These are phyloP conservation scores for Pangasius djambal DNA, from an alignment of 2,797 vertebrate species.

Conservation along the genomic window DNA sequence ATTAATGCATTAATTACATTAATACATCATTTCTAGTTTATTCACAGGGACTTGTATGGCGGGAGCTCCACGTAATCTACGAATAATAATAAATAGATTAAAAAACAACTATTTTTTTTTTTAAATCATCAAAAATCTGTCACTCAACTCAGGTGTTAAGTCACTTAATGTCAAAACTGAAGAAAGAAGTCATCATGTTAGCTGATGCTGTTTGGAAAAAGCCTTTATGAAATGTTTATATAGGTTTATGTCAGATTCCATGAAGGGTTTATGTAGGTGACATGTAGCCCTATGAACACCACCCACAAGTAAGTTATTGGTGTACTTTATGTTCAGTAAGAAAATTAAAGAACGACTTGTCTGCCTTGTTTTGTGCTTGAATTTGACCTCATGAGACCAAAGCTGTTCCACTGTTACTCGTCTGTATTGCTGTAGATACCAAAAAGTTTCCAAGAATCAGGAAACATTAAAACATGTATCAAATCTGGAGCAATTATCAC, in stretches of 20 bases:
- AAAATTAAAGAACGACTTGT: not conserved
- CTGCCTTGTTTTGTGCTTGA: not conserved
- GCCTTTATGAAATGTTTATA: not conserved
- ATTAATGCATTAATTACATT: not conserved
- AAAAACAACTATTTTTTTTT: not conserved
- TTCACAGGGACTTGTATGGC: not conserved
- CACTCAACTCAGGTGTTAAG: not conserved
- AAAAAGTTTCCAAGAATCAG: not conserved
- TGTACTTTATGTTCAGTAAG: not conserved
- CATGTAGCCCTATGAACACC: not conserved
- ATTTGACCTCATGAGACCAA: not conserved
- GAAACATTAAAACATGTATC: conserved; percentile 16
- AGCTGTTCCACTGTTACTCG: not conserved
- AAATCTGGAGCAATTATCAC: conserved; percentile 14
- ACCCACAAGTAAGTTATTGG: not conserved
- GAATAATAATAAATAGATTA: not conserved
- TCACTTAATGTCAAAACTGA: not conserved
- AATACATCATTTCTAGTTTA: not conserved
- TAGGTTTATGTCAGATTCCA: too few species aligned
- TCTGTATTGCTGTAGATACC: not conserved
- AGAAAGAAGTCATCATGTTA: not conserved
- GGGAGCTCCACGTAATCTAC: not conserved
- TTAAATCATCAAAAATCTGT: not conserved
- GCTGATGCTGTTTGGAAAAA: not conserved
- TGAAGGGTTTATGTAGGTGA: not conserved